Percentiles rank a stretch among this genome's conserved stretches.
These are phyloP conservation scores for Cariama cristata DNA, from an alignment of 2,113 vertebrate species.

Conservation along the genomic window DNA sequence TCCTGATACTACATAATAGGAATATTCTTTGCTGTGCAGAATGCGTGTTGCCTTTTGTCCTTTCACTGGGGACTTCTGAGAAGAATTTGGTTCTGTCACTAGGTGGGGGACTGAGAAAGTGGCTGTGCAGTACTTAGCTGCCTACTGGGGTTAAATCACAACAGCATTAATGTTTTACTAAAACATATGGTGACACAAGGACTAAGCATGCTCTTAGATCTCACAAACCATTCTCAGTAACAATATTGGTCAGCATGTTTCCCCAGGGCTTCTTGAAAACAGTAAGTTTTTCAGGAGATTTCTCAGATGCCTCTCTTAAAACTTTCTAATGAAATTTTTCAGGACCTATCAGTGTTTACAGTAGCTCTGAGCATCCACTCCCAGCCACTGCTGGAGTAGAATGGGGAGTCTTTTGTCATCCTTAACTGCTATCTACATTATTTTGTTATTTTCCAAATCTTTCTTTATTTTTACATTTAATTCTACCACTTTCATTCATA, in stretches of 20 bases:
- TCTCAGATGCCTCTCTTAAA: neutral
- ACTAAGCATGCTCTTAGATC: neutral
- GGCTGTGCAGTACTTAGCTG: neutral
- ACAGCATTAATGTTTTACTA: neutral
- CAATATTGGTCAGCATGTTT: neutral
- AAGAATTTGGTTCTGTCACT: neutral
- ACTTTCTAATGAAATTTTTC: neutral
- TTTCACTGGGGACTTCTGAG: neutral
- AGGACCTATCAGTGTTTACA: neutral
- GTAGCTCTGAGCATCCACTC: neutral
- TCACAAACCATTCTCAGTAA: neutral
- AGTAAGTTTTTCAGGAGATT: neutral
- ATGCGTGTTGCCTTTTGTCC: neutral
- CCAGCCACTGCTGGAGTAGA: neutral
- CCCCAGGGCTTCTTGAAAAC: neutral
- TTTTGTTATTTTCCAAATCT: neutral
- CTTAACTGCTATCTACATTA: neutral
- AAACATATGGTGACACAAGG: accelerated
- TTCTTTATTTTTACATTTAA: neutral
- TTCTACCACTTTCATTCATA: neutral
- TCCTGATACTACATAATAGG: neutral
- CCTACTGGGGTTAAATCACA: neutral
- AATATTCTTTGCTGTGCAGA: neutral
- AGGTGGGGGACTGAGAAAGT: too few relatives aligned
- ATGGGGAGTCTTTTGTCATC: neutral